Percentiles rank a stretch among this genome's conserved stretches.
These are phyloP conservation scores for Apodemus sylvaticus DNA, from an alignment of 2,113 vertebrate species.

Conservation along the genomic window DNA sequence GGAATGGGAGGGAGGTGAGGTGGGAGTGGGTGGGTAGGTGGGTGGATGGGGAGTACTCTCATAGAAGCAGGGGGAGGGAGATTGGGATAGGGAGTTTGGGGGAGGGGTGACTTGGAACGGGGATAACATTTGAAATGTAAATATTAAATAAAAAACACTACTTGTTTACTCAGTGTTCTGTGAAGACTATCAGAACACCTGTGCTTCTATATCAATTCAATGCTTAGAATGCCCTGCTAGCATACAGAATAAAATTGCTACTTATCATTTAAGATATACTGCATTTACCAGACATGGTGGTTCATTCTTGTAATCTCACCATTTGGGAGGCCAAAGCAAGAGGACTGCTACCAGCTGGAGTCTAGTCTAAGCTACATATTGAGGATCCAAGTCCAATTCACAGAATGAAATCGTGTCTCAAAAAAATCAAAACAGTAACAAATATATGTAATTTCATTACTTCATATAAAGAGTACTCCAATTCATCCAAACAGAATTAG, in stretches of 20 bases:
- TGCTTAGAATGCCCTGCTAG: not conserved
- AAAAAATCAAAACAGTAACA: not conserved
- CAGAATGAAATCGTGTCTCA: not conserved
- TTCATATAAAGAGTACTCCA: constrained; percentile 35
- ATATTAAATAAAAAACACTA: no score
- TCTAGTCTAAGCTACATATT: not conserved
- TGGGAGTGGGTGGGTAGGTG: no score
- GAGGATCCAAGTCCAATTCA: not conserved
- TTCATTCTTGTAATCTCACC: not conserved
- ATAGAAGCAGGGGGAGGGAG: no score
- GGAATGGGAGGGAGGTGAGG: no score
- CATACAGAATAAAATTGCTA: not conserved
- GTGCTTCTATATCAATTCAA: constrained; percentile 15
- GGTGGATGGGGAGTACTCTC: no score
- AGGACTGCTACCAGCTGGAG: not conserved
- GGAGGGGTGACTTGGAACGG: no score
- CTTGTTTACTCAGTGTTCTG: not conserved
- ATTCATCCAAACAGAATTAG: constrained; percentile 21
- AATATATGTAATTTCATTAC: not conserved
- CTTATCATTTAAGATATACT: constrained; percentile 28
- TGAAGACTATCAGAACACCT: not conserved
- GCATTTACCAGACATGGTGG: not conserved
- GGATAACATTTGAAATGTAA: no score
- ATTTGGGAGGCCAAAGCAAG: not conserved
- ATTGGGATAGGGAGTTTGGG: no score